Evolutionary conservation across 2,113 vertebrate species (phyloP), one percentile per base, ranked within the genome.

Genomic region (Leiothrix lutea): DNA sequence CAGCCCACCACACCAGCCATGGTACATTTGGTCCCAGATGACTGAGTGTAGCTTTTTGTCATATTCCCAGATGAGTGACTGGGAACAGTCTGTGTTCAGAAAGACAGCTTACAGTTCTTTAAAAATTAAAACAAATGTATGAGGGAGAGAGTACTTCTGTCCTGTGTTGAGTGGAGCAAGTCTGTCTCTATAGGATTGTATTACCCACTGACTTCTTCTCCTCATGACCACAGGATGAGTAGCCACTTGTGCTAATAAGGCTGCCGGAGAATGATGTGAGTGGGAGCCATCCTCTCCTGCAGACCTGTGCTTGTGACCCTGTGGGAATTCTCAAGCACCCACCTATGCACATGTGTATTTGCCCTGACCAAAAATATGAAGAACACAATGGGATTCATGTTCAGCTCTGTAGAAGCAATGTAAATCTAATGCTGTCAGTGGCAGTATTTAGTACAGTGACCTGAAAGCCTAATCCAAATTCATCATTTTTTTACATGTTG

Each of bases 301-400:
- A 87, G 26, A 75, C 9, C 12, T 61, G 4, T 71, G 57, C 58
- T 56, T 48, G 15, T 74, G 35, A 79, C 22, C 35, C 20, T 3
- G 0, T 14, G 26, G 29, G 35, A 70, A 70, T 84, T 61, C 51
- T 86, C 0, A 0, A 62, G 17, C 17, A 40, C 8, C 17, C 25
- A 51, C 20, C 33, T 42, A 48, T 61, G 42, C 19, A 21, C 8
- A 28, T 17, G 11, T 54, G 20, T 64, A 62, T 78, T 93, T 92
- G 14, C 11, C 31, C 8, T 33, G 12, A 71, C 29, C 60, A 86
- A 87, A 95, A 83, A 31, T 20, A 70, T 11, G 42, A 91, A 61
- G 21, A 69, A 38, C 5, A 19, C 26, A 54, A 40, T 16, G 8
- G 11, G 12, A 81, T 69, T 29, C 13, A 40, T 74, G 77, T 94